These are phyloP conservation scores for Chloebia gouldiae DNA, from an alignment of 2,113 vertebrate genomes.

Conservation along the genomic window DNA sequence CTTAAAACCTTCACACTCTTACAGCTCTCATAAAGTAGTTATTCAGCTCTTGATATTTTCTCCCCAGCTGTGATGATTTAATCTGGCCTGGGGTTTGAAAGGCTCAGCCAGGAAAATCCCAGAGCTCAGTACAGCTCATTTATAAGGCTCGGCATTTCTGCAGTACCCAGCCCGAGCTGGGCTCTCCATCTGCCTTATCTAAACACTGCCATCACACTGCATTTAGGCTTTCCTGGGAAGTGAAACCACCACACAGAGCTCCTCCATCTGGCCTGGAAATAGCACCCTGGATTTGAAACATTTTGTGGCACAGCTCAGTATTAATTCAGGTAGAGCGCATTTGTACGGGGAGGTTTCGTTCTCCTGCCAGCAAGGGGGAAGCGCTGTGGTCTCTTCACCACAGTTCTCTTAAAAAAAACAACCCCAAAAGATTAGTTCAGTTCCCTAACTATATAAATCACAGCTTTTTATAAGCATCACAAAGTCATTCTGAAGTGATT, in stretches of 20 bases:
- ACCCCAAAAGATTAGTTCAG: neutral
- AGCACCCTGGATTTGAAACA: conserved; percentile 7
- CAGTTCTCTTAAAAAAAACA: neutral
- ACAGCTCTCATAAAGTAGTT: conserved; percentile 53
- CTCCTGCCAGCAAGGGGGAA: conserved; percentile 19
- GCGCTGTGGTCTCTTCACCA: neutral
- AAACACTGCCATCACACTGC: conserved; percentile 64
- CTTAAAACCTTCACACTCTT: conserved; percentile 55
- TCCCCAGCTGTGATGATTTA: conserved; percentile 70
- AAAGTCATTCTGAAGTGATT: neutral
- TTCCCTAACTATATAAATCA: neutral
- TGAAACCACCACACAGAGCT: conserved; percentile 30
- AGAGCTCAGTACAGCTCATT: conserved; percentile 47
- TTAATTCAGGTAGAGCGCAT: conserved; percentile 21
- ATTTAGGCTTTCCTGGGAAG: conserved; percentile 61
- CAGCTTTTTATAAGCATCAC: neutral
- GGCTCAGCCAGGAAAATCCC: conserved; percentile 55
- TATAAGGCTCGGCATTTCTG: conserved; percentile 49
- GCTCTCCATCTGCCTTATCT: conserved; percentile 60
- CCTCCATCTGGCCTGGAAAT: conserved; percentile 52
- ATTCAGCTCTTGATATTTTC: conserved; percentile 61
- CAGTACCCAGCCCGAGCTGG: neutral
- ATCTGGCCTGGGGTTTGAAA: conserved; percentile 57
- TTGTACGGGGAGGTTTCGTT: neutral
- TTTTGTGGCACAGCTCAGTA: neutral